Evolutionary conservation across 2,113 vertebrate genomes (phyloP).

Genomic region (Cavia aperea): DNA sequence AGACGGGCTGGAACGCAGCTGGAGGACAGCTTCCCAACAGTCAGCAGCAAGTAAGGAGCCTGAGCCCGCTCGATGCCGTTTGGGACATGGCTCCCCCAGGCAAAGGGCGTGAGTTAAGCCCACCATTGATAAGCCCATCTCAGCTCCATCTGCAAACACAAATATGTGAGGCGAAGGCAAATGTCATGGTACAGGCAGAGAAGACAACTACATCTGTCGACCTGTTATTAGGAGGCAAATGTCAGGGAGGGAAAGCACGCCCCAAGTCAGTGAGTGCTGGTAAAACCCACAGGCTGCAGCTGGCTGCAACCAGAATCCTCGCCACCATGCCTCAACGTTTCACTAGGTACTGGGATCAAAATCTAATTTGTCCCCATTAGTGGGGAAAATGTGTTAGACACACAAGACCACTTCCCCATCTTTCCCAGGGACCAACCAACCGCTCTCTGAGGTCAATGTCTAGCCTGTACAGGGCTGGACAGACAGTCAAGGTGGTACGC

Average conservation of each 20-base stretch:
- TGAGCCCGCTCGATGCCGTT: accelerated
- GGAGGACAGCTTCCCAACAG: accelerated
- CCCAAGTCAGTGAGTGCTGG: background rate
- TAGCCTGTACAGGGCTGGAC: background rate
- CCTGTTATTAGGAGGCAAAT: conserved; percentile 54
- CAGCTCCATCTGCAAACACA: background rate
- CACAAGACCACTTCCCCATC: background rate
- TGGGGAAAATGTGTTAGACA: background rate
- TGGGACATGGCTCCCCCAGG: background rate
- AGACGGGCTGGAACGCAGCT: background rate
- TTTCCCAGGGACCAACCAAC: background rate
- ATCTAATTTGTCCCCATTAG: background rate
- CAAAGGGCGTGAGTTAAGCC: background rate
- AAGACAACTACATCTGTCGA: conserved; percentile 1
- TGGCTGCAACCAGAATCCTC: background rate
- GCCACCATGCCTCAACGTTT: background rate
- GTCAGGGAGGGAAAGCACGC: conserved; percentile 31
- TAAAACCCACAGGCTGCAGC: background rate
- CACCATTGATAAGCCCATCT: background rate
- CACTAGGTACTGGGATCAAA: background rate
- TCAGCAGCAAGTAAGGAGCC: background rate
- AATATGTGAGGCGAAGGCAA: conserved; percentile 14
- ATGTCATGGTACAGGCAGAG: conserved; percentile 41
- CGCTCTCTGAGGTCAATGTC: background rate
- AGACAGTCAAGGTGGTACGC: no score